Conservation (phyloP, 2,113 vertebrate genomes). For the Notarius lentiginosus region DNA sequence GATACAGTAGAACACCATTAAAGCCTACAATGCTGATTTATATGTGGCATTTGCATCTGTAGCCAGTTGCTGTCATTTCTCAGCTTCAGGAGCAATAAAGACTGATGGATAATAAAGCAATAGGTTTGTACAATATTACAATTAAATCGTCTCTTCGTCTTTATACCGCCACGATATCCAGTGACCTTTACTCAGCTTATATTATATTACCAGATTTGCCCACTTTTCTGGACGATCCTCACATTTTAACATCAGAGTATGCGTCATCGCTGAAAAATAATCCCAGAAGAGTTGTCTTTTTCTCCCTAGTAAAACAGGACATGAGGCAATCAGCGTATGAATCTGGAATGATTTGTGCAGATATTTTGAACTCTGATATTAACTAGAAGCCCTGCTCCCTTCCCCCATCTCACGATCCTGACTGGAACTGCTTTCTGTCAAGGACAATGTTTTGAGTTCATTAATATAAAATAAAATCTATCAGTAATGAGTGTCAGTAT, state of each 20-base stretch:
- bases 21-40: background rate
- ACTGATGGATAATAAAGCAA: background rate
- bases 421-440: background rate
- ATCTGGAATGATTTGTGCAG: background rate
- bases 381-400: background rate
- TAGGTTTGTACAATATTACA: background rate
- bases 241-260: background rate
- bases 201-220: background rate
- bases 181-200: background rate
- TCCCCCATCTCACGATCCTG: background rate
- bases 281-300: background rate
- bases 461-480: background rate
- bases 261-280: background rate
- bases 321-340: background rate
- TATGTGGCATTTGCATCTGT: constrained; percentile 14
- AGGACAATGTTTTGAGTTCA: background rate
- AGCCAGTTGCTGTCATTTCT: background rate
- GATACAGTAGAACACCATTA: background rate
- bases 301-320: background rate
- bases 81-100: background rate
- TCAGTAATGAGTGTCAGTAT: background rate
- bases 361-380: background rate
- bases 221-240: background rate
- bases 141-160: background rate
- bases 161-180: background rate